phyloP scores from a whole-genome alignment of 1,140 invertebrate genomes.

The Panagrolaimus sp. region DNA sequence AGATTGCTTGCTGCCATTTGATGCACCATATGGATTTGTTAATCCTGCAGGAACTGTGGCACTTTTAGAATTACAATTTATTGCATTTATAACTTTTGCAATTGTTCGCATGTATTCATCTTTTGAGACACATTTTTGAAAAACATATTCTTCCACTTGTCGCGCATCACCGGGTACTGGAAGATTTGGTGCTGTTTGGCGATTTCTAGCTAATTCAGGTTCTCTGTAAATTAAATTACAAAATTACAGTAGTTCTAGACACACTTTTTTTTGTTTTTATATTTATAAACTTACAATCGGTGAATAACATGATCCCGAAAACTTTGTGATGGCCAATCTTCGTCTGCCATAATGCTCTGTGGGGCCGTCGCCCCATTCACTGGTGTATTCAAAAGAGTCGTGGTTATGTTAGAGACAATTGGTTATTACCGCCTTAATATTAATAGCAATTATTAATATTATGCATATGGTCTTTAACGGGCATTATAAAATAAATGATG shows the following conservation, averaged over 20 bases:
- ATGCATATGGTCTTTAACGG: too few relatives aligned
- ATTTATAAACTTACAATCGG: constrained; percentile 47
- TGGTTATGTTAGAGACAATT: constrained; percentile 4
- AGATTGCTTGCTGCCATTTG: constrained; percentile 22
- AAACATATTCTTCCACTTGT: constrained; percentile 57
- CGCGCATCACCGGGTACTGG: constrained; percentile 56
- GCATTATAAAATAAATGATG: too few relatives aligned
- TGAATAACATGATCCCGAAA: constrained; percentile 57
- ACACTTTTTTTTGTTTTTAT: neutral
- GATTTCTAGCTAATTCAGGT: constrained; percentile 54
- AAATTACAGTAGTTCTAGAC: too few relatives aligned
- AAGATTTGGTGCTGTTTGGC: constrained; percentile 57
- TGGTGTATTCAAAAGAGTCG: constrained; percentile 7
- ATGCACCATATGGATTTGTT: constrained; percentile 24
- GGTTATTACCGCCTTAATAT: constrained; percentile 2
- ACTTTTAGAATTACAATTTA: constrained; percentile 57
- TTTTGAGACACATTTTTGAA: constrained; percentile 55
- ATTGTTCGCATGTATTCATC: constrained; percentile 58
- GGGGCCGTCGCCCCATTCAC: constrained; percentile 10
- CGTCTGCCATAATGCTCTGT: constrained; percentile 32
- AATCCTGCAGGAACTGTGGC: constrained; percentile 50
- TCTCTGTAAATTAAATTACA: constrained; percentile 42
- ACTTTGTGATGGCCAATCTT: constrained; percentile 56
- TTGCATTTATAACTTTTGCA: constrained; percentile 57
- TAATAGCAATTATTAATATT: too few relatives aligned